Evolutionary conservation across 2,888 invertebrate genomes (phyloP), one percentile per base, ranked within the genome.

Genomic region (Drosophila siamana): DNA sequence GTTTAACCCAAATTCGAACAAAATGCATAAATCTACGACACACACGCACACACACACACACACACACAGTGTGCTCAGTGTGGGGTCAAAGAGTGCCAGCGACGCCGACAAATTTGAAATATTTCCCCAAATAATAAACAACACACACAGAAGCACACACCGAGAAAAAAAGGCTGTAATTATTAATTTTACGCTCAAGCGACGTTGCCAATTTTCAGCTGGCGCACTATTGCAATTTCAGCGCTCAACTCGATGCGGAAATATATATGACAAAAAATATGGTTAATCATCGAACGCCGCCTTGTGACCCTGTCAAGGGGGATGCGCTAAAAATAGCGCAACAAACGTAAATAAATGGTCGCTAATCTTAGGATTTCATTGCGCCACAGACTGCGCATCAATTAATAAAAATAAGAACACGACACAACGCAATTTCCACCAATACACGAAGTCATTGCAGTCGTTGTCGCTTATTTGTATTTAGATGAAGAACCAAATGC

Each of bases 1-100:
- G 65, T 79, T 78, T 71, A 87, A 78, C 79, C 86, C 76, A 67
- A 79, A 70, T 86, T 78, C 60, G 54, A 60, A 66, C 63, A 60
- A 69, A 87, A 43, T 69, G 75, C 78, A 87, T 87, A 87, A 87
- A 84, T 82, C 85, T 63, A 47, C 22, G 55, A 38, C 48, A 52
- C 46, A 62, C 46, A 51, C 36, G 55, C 19, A 28, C 48, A 41
- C n/a, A n/a, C n/a, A n/a, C n/a, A n/a, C n/a, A n/a, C n/a, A n/a
- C n/a, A n/a, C n/a, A n/a, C n/a, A n/a, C n/a, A n/a, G n/a, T n/a
- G n/a, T 19, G 24, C 33, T 36, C 19, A 24, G 15, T 52, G 26
- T 19, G 47, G 38, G 40, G 43, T 33, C 50, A 19, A 8, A 38
- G 28, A 15, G 26, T 33, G 41, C 28, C 26, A 33, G 19, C 6